Evolutionary conservation across 2,888 invertebrate species (phyloP), one percentile per base, ranked within the genome.

Genomic region (Acrobasis repandana): DNA sequence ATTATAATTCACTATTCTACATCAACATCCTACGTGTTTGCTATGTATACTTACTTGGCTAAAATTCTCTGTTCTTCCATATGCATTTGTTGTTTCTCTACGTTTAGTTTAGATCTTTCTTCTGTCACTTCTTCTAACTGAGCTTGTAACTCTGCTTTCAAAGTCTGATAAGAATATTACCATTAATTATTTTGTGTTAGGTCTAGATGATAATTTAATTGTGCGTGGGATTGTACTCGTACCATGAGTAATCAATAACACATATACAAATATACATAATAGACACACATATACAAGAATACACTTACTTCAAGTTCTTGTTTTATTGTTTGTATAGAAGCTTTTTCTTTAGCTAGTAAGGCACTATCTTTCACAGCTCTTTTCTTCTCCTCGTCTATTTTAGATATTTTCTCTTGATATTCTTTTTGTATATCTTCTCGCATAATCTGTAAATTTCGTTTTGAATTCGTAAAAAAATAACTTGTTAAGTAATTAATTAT

Each of bases 381-480:
- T 5, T 73, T 64, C 65, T 80, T 89, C 63, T 92, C 90, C 63
- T 88, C 90, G 16, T 92, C 86, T 57, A 92, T 80, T 69, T 80
- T 86, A 1, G 77, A 58, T 38, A 80, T 80, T 70, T 88, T 92
- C n/a, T 91, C 90, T 64, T 83, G 74, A 66, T 88, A 87, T 65
- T 90, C 88, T 63, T 80, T 88, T 64, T 90, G 82, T n/a, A 90
- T 84, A 15, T 90, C 88, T 65, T 92, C 90, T 72, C 79, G 85
- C 57, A 88, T 65, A 63, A 80, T 80, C 92, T 91, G 57, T 5
- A 77, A 69, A 62, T 58, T 1, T 11, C 3, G 20, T 20, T 20
- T 20, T 20, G 4, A 20, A 20, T 4, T 28, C 28, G 28, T 28
- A 6, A 28, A 28, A 28, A 28, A 5, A 5, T 28, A 5, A 28